Percentiles rank a stretch among this genome's conserved stretches.
These are phyloP conservation scores for Nezara viridula DNA, from an alignment of 2,888 invertebrate genomes.

Conservation along the genomic window DNA sequence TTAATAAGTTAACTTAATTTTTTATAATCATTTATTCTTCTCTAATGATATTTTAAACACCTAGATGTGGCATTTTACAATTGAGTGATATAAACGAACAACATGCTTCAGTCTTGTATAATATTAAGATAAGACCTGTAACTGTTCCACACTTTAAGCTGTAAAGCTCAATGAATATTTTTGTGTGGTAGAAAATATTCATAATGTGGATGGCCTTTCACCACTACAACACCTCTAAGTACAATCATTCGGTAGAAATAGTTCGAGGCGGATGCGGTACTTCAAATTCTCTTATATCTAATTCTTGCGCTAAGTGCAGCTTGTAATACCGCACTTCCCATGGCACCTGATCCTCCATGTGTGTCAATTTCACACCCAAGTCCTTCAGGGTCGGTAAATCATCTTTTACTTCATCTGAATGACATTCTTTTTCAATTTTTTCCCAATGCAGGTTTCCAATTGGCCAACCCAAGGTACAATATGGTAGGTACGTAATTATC, in stretches of 20 bases:
- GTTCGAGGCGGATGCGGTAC: conserved; percentile 76
- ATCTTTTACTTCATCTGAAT: conserved; percentile 77
- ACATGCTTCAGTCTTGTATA: no score
- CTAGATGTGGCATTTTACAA: no score
- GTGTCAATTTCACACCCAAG: conserved; percentile 83
- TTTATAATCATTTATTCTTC: no score
- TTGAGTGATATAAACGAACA: no score
- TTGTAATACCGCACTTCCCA: conserved; percentile 80
- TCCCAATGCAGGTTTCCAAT: conserved; percentile 82
- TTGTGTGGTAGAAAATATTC: neutral
- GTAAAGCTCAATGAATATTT: neutral
- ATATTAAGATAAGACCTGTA: no score
- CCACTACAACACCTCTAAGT: neutral
- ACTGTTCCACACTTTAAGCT: no score
- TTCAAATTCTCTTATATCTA: conserved; percentile 82
- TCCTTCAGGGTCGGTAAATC: conserved; percentile 87
- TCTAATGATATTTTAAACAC: no score
- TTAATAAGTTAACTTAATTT: no score
- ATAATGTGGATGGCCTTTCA: neutral
- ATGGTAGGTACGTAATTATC: conserved; percentile 74
- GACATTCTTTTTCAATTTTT: conserved; percentile 80
- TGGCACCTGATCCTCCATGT: conserved; percentile 83
- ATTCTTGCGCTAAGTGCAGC: conserved; percentile 79
- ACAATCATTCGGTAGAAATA: neutral
- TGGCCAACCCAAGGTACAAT: conserved; percentile 77